Evolutionary conservation across 2,797 vertebrate species (phyloP).

Genomic region (Enteromius afrohamiltoni): DNA sequence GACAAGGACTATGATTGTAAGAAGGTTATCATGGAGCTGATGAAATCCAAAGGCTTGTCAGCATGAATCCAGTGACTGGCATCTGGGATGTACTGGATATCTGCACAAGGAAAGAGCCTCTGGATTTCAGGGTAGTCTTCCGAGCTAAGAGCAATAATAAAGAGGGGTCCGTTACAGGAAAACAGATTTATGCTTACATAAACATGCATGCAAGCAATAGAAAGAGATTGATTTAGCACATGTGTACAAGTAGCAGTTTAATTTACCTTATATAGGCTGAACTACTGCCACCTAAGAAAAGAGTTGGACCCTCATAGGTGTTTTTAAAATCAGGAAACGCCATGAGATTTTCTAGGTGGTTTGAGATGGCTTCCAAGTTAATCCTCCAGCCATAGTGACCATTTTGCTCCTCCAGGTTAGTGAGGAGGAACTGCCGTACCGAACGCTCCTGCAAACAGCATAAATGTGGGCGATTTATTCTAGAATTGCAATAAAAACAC

Average conservation of each 20-base stretch:
- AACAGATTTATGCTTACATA: not conserved
- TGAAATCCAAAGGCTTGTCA: conserved; percentile 90
- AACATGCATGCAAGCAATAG: not conserved
- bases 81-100: conserved; percentile 87
- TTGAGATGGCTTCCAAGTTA: conserved; percentile 88
- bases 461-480: not conserved
- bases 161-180: not conserved
- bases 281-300: conserved; percentile 91
- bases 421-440: conserved; percentile 89
- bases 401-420: conserved; percentile 88
- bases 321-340: conserved; percentile 82
- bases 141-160: conserved; percentile 74
- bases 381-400: conserved; percentile 86
- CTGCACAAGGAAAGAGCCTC: conserved; percentile 87
- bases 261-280: conserved; percentile 89
- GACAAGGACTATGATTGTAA: conserved; percentile 76
- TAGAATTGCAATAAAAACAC: not conserved
- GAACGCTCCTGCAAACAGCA: conserved; percentile 76
- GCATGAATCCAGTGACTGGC: conserved; percentile 95
- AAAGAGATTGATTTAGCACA: not conserved
- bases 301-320: conserved; percentile 82
- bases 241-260: not conserved
- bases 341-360: conserved; percentile 82
- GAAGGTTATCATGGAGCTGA: conserved; percentile 87
- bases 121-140: conserved; percentile 90